Evolutionary conservation across 2,113 vertebrate genomes (phyloP).

Genomic region (Typhlomys cinereus): DNA sequence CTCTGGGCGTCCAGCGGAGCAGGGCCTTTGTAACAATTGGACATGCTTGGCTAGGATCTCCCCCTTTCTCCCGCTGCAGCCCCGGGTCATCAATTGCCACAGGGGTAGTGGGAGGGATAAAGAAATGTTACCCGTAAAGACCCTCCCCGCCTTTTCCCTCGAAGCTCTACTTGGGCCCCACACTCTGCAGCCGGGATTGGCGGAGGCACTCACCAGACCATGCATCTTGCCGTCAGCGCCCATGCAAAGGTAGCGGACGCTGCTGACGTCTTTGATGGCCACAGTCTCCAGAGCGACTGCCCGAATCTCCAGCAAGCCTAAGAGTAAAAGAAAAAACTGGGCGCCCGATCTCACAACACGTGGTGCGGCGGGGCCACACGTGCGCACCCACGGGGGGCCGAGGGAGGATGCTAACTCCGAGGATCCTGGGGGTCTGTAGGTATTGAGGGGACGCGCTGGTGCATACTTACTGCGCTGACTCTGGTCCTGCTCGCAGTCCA

Average conservation of each 20-base stretch:
- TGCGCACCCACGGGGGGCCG: not conserved
- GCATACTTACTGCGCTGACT: slow-evolving; percentile 90
- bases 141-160: not conserved
- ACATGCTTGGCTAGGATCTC: not conserved
- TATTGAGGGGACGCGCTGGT: not conserved
- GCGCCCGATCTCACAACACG: not conserved
- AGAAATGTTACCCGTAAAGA: not conserved
- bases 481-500: slow-evolving; percentile 87
- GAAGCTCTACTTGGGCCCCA: not conserved
- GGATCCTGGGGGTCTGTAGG: not conserved
- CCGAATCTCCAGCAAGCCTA: slow-evolving; percentile 94
- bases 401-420: not conserved
- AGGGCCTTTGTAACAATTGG: not conserved
- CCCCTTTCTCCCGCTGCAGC: accelerated
- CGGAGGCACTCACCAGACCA: slow-evolving; percentile 87
- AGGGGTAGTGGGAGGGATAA: accelerated
- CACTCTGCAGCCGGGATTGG: not conserved
- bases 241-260: slow-evolving; percentile 93
- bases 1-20: not conserved
- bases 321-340: slow-evolving; percentile 14
- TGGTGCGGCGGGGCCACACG: not conserved
- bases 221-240: slow-evolving; percentile 88
- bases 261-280: slow-evolving; percentile 91
- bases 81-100: not conserved
- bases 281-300: slow-evolving; percentile 90